Evolutionary conservation across 2,113 vertebrate genomes (phyloP), one percentile per base, ranked within the genome.

Genomic region (Sialia sialis): DNA sequence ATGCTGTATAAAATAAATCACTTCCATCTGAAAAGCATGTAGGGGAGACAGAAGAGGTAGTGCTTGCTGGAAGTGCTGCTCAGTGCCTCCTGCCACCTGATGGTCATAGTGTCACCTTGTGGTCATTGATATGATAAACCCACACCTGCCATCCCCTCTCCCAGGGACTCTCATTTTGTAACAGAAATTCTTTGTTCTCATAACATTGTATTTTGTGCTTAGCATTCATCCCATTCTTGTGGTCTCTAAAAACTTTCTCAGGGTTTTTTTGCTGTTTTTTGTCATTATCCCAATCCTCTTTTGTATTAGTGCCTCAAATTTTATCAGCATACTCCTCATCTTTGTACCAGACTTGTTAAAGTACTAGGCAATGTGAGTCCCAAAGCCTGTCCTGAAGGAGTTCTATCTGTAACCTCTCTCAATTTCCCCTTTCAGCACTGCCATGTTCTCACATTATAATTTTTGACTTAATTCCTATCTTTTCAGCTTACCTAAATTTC

Each of bases 401-500:
- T 63, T 90, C 67, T 26, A 12, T 79, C 80, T 73, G 72, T 86
- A 85, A 83, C 85, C 51, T 74, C 38, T 80, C 55, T 90, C 49
- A n/a, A 7, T 75, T 60, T 88, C 67, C 63, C 16, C 29, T 86
- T 96, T 59, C 72, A 80, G 51, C 13, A 11, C 51, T 73, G 41
- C 59, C 43, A 23, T 69, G 58, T 80, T 74, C 49, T 70, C 63
- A 76, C 55, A 58, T 85, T 62, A 16, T 2, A 91, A 81, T 83
- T 94, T 86, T 90, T 90, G 16, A 3, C 9, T 76, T 94, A 90
- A 95, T 94, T 94, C 63, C 29, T 80, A 25, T 88, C 75, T 94
- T 90, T 79, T 85, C 82, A 77, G 75, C 67, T 94, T 83, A 67
- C 59, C 63, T 94, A 74, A 66, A 93, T 94, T 94, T 96, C 96